Evolutionary conservation across 2,888 invertebrate species (phyloP), one percentile per base, ranked within the genome.

Genomic region (Xestia rhomboidea): DNA sequence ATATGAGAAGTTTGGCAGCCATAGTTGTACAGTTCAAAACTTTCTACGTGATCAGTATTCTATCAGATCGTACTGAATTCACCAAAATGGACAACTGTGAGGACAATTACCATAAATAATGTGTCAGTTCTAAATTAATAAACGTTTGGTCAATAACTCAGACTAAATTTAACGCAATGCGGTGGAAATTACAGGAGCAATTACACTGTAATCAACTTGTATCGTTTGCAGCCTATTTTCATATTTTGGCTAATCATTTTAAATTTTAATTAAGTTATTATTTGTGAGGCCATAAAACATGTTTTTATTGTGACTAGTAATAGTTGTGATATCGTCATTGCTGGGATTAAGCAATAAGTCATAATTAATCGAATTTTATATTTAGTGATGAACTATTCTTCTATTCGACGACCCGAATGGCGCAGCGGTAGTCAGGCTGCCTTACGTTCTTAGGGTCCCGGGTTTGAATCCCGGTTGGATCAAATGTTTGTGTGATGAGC

Each of bases 61-160:
- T 90, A 92, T 92, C 89, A 84, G 91, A 92, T 92, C 83, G 89
- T 87, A 89, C 89, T 87, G 85, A 86, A 90, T 86, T 86, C 83
- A 74, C 86, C 87, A 88, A 89, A 91, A 91, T 89, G 90, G 90
- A 91, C 92, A 92, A 91, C 89, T 88, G 88, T 85, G 83, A 72
- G 73, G 81, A 89, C 91, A 93, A 93, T 93, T 92, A 93, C 89
- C 93, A 93, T 94, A 92, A 94, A 94, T 94, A 93, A 91, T 89
- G 87, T 91, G 90, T 91, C 91, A 91, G 89, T 91, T 93, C 93
- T 94, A 93, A 94, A 94, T 94, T 94, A 94, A 95, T 95, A 94
- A 94, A 92, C 92, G 91, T 93, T 92, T 92, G 91, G 90, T 88
- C 90, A 86, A 93, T 94, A 94, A 93, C 91, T 94, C 93, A 93